Percentiles rank a stretch among this genome's conserved stretches.
phyloP scores from a whole-genome alignment of 2,113 vertebrate genomes.

The Callipepla californica region DNA sequence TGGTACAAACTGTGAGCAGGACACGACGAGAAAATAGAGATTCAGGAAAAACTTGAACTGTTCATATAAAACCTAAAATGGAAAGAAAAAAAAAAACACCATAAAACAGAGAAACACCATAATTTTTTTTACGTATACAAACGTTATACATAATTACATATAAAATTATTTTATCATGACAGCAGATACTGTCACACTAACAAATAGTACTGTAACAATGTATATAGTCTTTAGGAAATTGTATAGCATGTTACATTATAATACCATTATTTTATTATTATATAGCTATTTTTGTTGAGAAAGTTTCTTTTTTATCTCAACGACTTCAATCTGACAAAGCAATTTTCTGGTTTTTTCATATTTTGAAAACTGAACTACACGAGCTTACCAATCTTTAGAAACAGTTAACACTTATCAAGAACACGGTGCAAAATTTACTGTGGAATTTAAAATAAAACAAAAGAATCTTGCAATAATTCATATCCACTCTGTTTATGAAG shows the following conservation, averaged over 20 bases:
- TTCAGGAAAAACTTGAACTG: slow-evolving; percentile 99
- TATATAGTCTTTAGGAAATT: background rate
- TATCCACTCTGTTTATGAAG: background rate
- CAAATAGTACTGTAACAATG: no score
- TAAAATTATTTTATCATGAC: background rate
- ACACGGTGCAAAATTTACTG: background rate
- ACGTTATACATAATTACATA: background rate
- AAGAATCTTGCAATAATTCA: background rate
- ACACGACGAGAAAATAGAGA: slow-evolving; percentile 96
- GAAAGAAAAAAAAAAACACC: slow-evolving; percentile 27
- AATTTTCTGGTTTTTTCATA: background rate
- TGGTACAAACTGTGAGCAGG: slow-evolving; percentile 96
- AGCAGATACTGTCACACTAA: background rate
- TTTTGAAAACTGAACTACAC: background rate
- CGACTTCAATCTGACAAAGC: background rate
- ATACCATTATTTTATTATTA: background rate
- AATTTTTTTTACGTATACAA: background rate
- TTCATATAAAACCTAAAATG: slow-evolving; percentile 95
- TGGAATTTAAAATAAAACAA: background rate
- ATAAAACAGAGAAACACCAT: slow-evolving; percentile 38
- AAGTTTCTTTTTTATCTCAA: background rate
- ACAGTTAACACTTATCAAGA: background rate
- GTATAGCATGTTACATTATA: background rate
- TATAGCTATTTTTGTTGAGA: background rate
- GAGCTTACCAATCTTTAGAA: background rate